phyloP scores from a whole-genome alignment of 2,113 vertebrate species.

The Tor tambroides region DNA sequence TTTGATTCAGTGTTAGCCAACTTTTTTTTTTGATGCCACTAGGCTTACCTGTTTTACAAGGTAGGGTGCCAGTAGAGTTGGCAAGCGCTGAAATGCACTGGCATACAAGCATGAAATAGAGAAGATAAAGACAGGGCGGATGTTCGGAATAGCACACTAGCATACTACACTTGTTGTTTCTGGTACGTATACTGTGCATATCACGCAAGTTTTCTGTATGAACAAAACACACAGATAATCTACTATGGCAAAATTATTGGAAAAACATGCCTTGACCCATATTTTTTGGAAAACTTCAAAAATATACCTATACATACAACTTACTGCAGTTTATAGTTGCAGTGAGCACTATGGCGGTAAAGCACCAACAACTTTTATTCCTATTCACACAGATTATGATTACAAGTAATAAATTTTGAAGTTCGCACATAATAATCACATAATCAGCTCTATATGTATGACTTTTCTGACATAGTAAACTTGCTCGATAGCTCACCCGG shows the following conservation, averaged over 20 bases:
- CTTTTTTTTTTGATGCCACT: conserved; percentile 22
- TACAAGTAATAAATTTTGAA: not conserved
- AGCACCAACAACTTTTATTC: not conserved
- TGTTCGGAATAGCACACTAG: conserved; percentile 16
- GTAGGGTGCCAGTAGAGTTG: conserved; percentile 15
- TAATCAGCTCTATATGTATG: not conserved
- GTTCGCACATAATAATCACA: not conserved
- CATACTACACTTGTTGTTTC: not conserved
- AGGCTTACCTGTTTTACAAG: conserved; percentile 18
- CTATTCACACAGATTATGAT: not conserved
- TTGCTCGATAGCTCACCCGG: not conserved
- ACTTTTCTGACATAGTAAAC: not conserved
- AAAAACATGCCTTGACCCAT: not conserved
- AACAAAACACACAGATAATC: not conserved
- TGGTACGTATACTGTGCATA: not conserved
- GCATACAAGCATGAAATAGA: not conserved
- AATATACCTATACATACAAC: no score
- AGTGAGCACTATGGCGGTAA: not conserved
- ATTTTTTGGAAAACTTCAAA: not conserved
- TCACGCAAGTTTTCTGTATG: not conserved
- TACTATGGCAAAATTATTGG: not conserved
- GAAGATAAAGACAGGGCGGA: not conserved
- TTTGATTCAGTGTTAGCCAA: conserved; percentile 37
- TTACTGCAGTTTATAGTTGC: no score
- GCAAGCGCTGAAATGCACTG: conserved; percentile 34